Base-by-base conservation (phyloP, 53 echinoderm and acorn worm genomes). In the Holothuria scabra region DNA sequence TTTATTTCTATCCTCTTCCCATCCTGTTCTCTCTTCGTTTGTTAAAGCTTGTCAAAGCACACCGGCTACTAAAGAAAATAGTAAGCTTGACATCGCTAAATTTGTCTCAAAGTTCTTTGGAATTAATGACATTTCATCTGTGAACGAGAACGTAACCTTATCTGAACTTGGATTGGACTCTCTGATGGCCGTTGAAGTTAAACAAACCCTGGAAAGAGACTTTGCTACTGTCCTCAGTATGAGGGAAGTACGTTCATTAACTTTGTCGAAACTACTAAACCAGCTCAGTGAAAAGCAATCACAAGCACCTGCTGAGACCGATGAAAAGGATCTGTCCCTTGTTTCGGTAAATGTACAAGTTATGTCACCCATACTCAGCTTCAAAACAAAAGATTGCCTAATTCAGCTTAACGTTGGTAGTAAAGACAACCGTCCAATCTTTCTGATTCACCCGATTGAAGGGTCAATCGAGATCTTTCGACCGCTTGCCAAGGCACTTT, bases 161-260 rank as follows among this genome's bases (percentile, higher is more conserved):
- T 81, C 84, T 18, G 91, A 87, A 34, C 72, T 91, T 21, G 91
- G 91, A 9, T 82, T 91, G 44, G 91, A 91, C 44, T 91, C 91
- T n/a, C 29, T 88, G 71, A 91, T 91, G 91, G 88, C 85, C 19
- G 91, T 91, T 0, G 91, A 91, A 30, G 91, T 91, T n/a, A 88
- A 87, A 26, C 91, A 91, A 59, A 91, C 91, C 1, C 65, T 91
- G 60, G 91, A 91, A 44, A 67, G 91, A 34, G 91, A 91, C 64
- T 88, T 82, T 61, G 74, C 80, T 55, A 74, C 88, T 29, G 70
- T 58, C 18, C 88, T 91, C 85, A 57, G 69, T 6, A 88, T 88
- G 91, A 80, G 71, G 32, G 84, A 91, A 23, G 81, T 91, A 16
- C 16, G 91, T 34, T 85, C 81, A 60, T 76, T 91, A 10, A 82